A percentile compares a stretch with the other conserved stretches of the same genome.
Evolutionary conservation across 2,113 vertebrate species (phyloP).

Genomic region (Larimichthys crocea): DNA sequence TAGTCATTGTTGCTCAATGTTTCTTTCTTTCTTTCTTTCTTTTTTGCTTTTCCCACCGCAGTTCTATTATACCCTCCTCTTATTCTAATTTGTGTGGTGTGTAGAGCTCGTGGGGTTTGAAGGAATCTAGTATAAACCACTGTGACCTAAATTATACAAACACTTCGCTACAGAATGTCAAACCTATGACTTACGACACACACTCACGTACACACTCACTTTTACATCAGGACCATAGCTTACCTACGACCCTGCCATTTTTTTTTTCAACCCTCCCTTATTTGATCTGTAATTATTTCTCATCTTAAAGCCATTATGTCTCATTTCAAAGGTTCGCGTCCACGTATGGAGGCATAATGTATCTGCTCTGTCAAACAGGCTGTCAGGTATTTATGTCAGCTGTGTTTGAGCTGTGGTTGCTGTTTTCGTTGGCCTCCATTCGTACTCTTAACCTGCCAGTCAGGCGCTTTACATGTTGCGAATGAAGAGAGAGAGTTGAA

Average conservation of each 20-base stretch:
- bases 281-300: constrained; percentile 16
- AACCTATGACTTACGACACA: constrained; percentile 2
- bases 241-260: neutral
- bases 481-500: constrained; percentile 17
- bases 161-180: neutral
- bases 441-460: constrained; percentile 22
- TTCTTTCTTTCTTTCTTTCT: constrained; percentile 16
- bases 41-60: neutral
- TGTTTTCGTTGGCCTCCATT: constrained; percentile 52
- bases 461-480: neutral
- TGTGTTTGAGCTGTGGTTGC: constrained; percentile 3
- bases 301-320: constrained; percentile 6
- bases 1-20: constrained; percentile 11
- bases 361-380: constrained; percentile 50
- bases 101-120: constrained; percentile 1
- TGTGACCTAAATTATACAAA: constrained; percentile 39
- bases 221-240: neutral
- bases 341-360: neutral
- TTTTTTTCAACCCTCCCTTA: neutral
- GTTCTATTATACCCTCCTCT: neutral
- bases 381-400: constrained; percentile 43
- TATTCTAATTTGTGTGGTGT: constrained; percentile 8
- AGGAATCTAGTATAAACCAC: constrained; percentile 32
- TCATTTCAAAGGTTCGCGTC: neutral
- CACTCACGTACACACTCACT: neutral